These are phyloP conservation scores for Dioctria linearis DNA, from an alignment of 2,888 invertebrate genomes.

Conservation along the genomic window DNA sequence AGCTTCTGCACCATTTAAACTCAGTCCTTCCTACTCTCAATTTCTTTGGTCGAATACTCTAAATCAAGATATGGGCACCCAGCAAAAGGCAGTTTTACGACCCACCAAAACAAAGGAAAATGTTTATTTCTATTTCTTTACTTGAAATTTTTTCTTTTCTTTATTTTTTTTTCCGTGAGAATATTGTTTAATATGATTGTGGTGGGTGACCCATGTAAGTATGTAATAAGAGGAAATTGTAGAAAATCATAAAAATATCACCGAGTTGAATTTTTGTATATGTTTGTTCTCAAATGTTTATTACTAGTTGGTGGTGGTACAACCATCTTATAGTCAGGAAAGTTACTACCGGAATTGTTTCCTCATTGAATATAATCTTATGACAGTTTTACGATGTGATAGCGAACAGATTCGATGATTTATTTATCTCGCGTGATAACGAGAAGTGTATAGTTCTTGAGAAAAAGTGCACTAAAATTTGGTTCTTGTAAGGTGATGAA, in stretches of 20 bases:
- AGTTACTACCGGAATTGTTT: conserved; percentile 27
- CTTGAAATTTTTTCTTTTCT: conserved; percentile 21
- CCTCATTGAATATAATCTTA: conserved; percentile 20
- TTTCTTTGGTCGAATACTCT: conserved; percentile 29
- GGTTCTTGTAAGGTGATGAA: conserved; percentile 23
- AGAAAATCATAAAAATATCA: conserved; percentile 38
- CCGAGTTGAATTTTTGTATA: background rate
- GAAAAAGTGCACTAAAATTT: conserved; percentile 14
- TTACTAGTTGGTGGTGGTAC: conserved; percentile 12
- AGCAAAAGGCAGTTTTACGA: conserved; percentile 30
- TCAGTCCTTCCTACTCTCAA: conserved; percentile 14
- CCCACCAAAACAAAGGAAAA: conserved; percentile 28
- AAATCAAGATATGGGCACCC: conserved; percentile 29
- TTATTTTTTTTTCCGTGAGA: conserved; percentile 1
- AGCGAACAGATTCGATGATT: conserved; percentile 35
- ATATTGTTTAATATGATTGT: background rate
- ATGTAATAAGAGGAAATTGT: conserved; percentile 28
- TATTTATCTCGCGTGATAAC: conserved; percentile 37
- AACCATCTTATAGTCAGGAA: background rate
- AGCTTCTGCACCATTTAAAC: conserved; percentile 39
- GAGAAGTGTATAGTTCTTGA: conserved; percentile 4
- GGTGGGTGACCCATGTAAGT: background rate
- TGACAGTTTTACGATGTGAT: conserved; percentile 47
- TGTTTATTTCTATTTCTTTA: conserved; percentile 18
- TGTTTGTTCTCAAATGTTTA: background rate